phyloP scores from a whole-genome alignment of 2,113 vertebrate species.

The Struthio camelus region DNA sequence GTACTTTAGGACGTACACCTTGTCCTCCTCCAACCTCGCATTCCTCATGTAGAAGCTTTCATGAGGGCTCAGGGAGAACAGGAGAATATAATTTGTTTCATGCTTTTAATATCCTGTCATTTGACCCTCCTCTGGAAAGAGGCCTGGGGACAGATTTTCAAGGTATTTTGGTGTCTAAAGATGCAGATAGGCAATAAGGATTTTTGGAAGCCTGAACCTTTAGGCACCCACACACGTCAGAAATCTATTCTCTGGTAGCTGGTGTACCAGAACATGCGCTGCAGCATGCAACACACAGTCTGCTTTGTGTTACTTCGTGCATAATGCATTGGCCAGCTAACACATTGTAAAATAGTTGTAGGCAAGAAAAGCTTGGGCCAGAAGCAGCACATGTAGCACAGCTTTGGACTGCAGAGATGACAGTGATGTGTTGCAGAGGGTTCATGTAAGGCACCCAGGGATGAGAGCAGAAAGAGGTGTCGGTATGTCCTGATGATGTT shows the following conservation, averaged over 20 bases:
- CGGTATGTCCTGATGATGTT: not conserved
- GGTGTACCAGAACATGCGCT: rapidly evolving
- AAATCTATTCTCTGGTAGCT: not conserved
- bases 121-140: not conserved
- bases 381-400: not conserved
- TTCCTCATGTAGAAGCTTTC: not conserved
- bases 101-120: not conserved
- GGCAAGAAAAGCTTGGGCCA: not conserved
- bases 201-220: not conserved
- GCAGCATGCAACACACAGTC: not conserved
- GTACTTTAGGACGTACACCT: not conserved
- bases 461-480: not conserved
- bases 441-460: not conserved
- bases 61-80: not conserved
- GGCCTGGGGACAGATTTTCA: not conserved
- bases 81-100: not conserved
- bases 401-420: not conserved
- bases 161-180: not conserved
- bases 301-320: rapidly evolving
- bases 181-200: rapidly evolving
- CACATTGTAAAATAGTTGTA: rapidly evolving
- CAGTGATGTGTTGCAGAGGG: not conserved
- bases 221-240: not conserved
- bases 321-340: rapidly evolving
- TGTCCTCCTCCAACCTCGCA: rapidly evolving